Percentiles rank a stretch among this genome's conserved stretches.
These are phyloP conservation scores for Hylomyscus alleni DNA, from an alignment of 2,797 vertebrate species.

Conservation along the genomic window DNA sequence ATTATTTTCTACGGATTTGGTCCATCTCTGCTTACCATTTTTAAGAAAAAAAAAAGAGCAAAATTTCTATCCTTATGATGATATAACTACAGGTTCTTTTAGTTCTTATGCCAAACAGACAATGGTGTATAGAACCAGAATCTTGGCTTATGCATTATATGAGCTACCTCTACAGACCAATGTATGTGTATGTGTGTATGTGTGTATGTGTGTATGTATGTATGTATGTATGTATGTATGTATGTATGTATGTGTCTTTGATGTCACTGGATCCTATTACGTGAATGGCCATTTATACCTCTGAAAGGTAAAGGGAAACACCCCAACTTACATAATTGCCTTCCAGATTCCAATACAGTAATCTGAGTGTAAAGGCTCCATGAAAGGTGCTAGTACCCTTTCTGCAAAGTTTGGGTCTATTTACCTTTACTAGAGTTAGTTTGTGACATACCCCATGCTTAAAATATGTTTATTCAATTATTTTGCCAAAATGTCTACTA, in stretches of 20 bases:
- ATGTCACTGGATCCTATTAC: neutral
- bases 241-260: neutral
- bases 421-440: neutral
- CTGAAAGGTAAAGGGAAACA: constrained; percentile 1
- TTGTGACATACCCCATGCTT: constrained; percentile 6
- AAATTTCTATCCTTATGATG: neutral
- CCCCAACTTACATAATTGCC: neutral
- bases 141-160: constrained; percentile 1
- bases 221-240: too few species aligned
- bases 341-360: neutral
- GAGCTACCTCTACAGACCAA: neutral
- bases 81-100: neutral
- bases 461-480: neutral
- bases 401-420: neutral
- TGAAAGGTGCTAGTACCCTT: neutral
- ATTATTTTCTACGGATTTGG: neutral
- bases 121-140: neutral
- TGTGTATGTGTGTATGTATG: too few species aligned
- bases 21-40: constrained; percentile 28
- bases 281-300: neutral
- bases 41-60: neutral
- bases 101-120: neutral
- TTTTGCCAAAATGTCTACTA: neutral
- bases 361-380: neutral
- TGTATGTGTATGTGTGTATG: neutral